A percentile compares a stretch with the other conserved stretches of the same genome.
These are phyloP conservation scores for Ochlodes sylvanus DNA, from an alignment of 2,888 invertebrate genomes.

Conservation along the genomic window DNA sequence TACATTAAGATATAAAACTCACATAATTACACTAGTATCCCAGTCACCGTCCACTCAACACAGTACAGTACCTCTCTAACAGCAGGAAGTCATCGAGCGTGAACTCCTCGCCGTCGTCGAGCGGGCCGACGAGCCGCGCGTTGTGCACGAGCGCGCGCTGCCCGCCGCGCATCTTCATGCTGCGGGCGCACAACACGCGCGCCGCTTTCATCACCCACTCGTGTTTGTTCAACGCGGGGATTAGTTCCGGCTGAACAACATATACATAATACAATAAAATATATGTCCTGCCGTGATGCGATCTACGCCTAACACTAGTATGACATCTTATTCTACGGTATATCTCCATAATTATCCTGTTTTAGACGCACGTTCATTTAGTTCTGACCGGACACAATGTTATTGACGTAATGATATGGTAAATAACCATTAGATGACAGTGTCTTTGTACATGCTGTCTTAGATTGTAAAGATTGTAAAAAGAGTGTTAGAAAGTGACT, in stretches of 20 bases:
- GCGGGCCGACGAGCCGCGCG: conserved; percentile 94
- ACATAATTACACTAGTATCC: background rate
- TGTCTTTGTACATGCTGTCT: too few relatives aligned
- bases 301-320: too few relatives aligned
- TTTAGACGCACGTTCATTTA: too few relatives aligned
- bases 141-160: conserved; percentile 92
- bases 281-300: too few relatives aligned
- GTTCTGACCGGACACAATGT: too few relatives aligned
- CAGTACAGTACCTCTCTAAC: conserved; percentile 88
- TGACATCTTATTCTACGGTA: too few relatives aligned
- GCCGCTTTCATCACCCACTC: conserved; percentile 88
- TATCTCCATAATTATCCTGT: too few relatives aligned
- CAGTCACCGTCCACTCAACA: background rate
- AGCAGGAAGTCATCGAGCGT: conserved; percentile 95
- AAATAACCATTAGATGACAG: too few relatives aligned
- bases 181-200: conserved; percentile 88
- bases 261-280: background rate
- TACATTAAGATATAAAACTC: too few relatives aligned
- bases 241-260: conserved; percentile 71
- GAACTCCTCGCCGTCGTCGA: conserved; percentile 90
- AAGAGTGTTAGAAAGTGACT: too few relatives aligned
- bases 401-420: too few relatives aligned
- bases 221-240: conserved; percentile 84
- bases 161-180: conserved; percentile 88
- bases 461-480: too few relatives aligned